These are phyloP conservation scores for Penaeus indicus DNA, from an alignment of 1,140 invertebrate species.

Conservation along the genomic window DNA sequence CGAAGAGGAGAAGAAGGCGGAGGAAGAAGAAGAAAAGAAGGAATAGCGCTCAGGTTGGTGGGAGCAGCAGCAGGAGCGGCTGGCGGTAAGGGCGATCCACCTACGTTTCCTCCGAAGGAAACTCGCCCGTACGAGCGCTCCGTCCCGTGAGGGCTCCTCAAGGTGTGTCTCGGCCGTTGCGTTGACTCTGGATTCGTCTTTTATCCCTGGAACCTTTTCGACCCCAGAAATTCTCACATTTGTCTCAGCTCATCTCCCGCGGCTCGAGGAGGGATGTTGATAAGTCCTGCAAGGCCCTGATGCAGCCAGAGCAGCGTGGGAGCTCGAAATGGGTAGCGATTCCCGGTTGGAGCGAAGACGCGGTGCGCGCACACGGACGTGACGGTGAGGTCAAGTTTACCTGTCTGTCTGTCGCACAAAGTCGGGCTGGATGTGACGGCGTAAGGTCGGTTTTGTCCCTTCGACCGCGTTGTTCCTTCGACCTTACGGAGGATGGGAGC, in stretches of 20 bases:
- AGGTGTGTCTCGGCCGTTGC: slow-evolving; percentile 11
- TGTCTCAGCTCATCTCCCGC: slow-evolving; percentile 7
- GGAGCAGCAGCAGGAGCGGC: not conserved
- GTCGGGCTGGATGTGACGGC: slow-evolving; percentile 15
- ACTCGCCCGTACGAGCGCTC: slow-evolving; percentile 29
- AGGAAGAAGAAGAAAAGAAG: slow-evolving; percentile 3
- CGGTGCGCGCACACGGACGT: slow-evolving; percentile 29
- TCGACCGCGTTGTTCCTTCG: not conserved
- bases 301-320: not conserved
- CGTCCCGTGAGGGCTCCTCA: slow-evolving; percentile 4
- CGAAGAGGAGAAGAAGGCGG: slow-evolving; percentile 2
- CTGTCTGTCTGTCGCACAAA: slow-evolving; percentile 50
- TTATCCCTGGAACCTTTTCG: not conserved
- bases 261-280: too few species aligned
- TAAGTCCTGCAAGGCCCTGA: not conserved
- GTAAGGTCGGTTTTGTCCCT: slow-evolving; percentile 22
- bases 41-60: not conserved
- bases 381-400: slow-evolving; percentile 47
- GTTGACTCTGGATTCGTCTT: slow-evolving; percentile 45
- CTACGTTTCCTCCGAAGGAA: not conserved
- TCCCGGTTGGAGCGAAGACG: slow-evolving; percentile 6
- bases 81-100: slow-evolving; percentile 34
- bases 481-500: slow-evolving; percentile 5
- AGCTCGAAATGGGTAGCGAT: not conserved
- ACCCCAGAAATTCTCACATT: not conserved